These are phyloP conservation scores for Diarsia rubi DNA, from an alignment of 2,888 invertebrate species.

Conservation along the genomic window DNA sequence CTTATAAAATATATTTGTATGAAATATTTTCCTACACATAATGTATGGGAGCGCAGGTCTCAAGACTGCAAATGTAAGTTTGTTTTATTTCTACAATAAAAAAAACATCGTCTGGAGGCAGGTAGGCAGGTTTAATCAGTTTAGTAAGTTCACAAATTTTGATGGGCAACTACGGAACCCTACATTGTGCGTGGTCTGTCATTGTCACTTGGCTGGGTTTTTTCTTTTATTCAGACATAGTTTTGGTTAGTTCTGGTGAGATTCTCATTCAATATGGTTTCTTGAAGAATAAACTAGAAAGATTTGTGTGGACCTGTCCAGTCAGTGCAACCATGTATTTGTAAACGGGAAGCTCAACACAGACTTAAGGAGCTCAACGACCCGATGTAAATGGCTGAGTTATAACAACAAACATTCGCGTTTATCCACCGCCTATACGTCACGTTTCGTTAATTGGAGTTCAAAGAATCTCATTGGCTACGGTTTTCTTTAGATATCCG, in stretches of 20 bases:
- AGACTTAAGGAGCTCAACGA: neutral
- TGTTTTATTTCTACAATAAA: too few relatives aligned
- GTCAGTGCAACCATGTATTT: neutral
- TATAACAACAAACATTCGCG: slow-evolving; percentile 51
- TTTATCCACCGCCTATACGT: slow-evolving; percentile 48
- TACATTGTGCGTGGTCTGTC: too few relatives aligned
- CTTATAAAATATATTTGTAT: too few relatives aligned
- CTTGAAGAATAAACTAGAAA: neutral
- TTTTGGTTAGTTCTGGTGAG: neutral
- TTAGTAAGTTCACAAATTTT: too few relatives aligned
- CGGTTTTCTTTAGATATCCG: slow-evolving; percentile 78
- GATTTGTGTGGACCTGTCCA: neutral
- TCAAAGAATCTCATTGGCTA: slow-evolving; percentile 78
- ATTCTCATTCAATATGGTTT: neutral
- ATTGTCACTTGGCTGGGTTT: too few relatives aligned
- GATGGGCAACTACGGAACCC: too few relatives aligned
- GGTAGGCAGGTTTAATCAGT: too few relatives aligned
- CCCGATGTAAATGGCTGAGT: slow-evolving; percentile 19
- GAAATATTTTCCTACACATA: too few relatives aligned
- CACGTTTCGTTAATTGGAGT: slow-evolving; percentile 69
- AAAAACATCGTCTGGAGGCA: too few relatives aligned
- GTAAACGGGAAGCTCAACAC: neutral
- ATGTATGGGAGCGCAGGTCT: too few relatives aligned
- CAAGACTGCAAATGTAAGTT: too few relatives aligned
- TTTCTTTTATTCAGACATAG: too few relatives aligned